phyloP scores from a whole-genome alignment of 2,888 invertebrate species.

The Anticlea derivata region DNA sequence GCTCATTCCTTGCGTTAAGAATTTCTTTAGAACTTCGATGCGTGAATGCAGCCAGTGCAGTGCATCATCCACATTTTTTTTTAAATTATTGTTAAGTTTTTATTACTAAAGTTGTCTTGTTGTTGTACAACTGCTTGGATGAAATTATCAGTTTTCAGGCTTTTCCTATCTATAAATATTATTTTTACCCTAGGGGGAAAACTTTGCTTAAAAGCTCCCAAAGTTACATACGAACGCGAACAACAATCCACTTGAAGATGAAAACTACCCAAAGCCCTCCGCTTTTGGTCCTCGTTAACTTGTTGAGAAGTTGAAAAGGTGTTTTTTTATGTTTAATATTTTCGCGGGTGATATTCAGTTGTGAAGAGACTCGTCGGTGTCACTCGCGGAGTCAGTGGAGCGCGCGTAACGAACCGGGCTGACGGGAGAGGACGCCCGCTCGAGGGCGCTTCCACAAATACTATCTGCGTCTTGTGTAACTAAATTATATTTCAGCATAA shows the following conservation, averaged over 20 bases:
- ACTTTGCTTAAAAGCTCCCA: slow-evolving; percentile 5
- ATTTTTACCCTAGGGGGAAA: background rate
- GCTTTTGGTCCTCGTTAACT: slow-evolving; percentile 58
- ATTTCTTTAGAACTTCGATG: too few species aligned
- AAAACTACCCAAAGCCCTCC: slow-evolving; percentile 43
- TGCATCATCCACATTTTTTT: too few species aligned
- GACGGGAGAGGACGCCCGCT: slow-evolving; percentile 22
- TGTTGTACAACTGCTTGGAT: too few species aligned
- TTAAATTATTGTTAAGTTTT: too few species aligned
- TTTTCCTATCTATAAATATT: background rate
- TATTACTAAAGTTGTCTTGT: too few species aligned
- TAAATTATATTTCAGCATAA: slow-evolving; percentile 32
- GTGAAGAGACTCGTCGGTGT: slow-evolving; percentile 67
- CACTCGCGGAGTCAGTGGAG: slow-evolving; percentile 73
- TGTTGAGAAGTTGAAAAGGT: slow-evolving; percentile 64
- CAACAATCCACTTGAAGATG: slow-evolving; percentile 42
- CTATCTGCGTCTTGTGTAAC: slow-evolving; percentile 32
- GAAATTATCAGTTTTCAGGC: too few species aligned
- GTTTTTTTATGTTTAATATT: slow-evolving; percentile 70
- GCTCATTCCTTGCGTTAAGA: too few species aligned
- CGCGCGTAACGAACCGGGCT: slow-evolving; percentile 75
- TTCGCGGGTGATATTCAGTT: slow-evolving; percentile 65
- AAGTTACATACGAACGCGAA: slow-evolving; percentile 22
- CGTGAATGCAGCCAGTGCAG: too few species aligned
- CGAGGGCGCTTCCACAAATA: slow-evolving; percentile 34